A percentile compares a stretch with the other conserved stretches of the same genome.
These are phyloP conservation scores for Chaetodon trifascialis DNA, from an alignment of 2,113 vertebrate genomes.

Conservation along the genomic window DNA sequence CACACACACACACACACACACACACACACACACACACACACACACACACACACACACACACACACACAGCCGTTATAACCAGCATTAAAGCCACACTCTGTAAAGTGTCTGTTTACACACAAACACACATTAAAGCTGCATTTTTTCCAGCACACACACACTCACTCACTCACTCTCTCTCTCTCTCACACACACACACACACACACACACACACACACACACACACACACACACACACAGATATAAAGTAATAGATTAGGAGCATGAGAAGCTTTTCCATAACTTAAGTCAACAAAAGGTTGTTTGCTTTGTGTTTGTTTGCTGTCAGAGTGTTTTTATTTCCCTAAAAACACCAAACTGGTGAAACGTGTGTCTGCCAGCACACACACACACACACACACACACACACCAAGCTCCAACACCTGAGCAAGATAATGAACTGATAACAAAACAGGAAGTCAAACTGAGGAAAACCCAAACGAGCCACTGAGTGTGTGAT, in stretches of 20 bases:
- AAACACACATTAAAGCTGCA: slow-evolving; percentile 28
- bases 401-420: slow-evolving; percentile 22
- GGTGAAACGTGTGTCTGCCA: slow-evolving; percentile 13
- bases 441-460: slow-evolving; percentile 28
- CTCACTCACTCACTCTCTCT: too few species aligned
- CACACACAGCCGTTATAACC: neutral
- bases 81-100: slow-evolving; percentile 3
- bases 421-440: slow-evolving; percentile 24
- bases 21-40: slow-evolving; percentile 28
- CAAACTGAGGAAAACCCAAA: neutral
- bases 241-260: slow-evolving; percentile 39
- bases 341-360: slow-evolving; percentile 28
- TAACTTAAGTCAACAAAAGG: slow-evolving; percentile 33
- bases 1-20: slow-evolving; percentile 29
- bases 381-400: neutral
- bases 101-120: slow-evolving; percentile 22
- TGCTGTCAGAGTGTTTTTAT: slow-evolving; percentile 27
- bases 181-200: slow-evolving; percentile 4
- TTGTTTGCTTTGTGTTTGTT: slow-evolving; percentile 32
- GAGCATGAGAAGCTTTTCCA: slow-evolving; percentile 36
- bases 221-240: slow-evolving; percentile 10
- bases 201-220: slow-evolving; percentile 12
- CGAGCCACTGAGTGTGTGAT: neutral
- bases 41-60: slow-evolving; percentile 29
- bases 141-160: slow-evolving; percentile 5